Percentiles rank a stretch among this genome's conserved stretches.
Evolutionary conservation across 2,113 vertebrate genomes (phyloP).

Genomic region (Dendrocopos noguchii): DNA sequence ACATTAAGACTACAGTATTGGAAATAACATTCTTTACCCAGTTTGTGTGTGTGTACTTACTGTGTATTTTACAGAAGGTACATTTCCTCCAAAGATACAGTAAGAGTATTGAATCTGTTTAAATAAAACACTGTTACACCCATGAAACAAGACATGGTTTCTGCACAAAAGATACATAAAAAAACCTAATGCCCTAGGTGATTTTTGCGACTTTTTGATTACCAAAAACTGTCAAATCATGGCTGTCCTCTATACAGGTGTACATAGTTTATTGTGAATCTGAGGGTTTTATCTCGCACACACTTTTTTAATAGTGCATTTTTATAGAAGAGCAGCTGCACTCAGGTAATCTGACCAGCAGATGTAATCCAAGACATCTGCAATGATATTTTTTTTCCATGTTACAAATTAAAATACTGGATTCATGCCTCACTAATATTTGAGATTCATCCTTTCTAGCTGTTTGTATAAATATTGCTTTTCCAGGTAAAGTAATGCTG

Average conservation of each 20-base stretch:
- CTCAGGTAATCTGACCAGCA: background rate
- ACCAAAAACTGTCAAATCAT: background rate
- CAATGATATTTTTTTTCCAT: background rate
- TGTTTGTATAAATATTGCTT: background rate
- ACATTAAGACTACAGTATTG: background rate
- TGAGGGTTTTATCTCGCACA: background rate
- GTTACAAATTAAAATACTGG: background rate
- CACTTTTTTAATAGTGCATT: background rate
- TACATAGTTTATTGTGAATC: background rate
- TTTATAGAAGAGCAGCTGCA: background rate
- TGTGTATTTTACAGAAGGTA: background rate
- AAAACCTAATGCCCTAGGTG: background rate
- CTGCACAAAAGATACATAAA: background rate
- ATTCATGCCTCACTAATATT: background rate
- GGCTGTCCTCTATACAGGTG: background rate
- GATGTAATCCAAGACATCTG: background rate
- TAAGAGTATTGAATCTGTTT: background rate
- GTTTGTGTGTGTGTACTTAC: background rate
- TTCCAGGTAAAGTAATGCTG: background rate
- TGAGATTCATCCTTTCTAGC: background rate
- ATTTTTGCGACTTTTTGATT: background rate
- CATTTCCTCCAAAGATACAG: background rate
- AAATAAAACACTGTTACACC: background rate
- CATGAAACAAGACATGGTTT: background rate
- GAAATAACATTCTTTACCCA: background rate